Evolutionary conservation across 1,140 invertebrate species (phyloP), one percentile per base, ranked within the genome.

Genomic region (Phenacoccus solenopsis): DNA sequence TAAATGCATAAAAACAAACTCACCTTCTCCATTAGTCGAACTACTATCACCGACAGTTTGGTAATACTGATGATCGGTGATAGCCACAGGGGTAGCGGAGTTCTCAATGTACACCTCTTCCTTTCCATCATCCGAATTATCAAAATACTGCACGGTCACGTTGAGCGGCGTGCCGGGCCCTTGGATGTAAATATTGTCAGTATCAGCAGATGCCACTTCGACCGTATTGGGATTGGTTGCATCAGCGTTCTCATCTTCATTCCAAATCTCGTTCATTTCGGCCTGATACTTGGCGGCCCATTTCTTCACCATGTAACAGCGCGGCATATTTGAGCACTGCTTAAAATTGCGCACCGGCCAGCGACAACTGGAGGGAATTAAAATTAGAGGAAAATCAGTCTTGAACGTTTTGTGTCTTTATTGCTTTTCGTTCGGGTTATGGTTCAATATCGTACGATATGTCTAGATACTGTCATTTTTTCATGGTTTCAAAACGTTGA

Each of bases 221-320:
- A n/a, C 16, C 38, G 38, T 9, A 32, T 32, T 13, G 5, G 30
- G 5, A 32, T 5, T 13, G 13, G 5, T 32, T n/a, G 38, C 13
- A 4, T 49, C 38, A n/a, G n/a, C n/a, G 38, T 5, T 49, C 20
- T 49, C 38, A 20, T 64, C 59, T 10, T 24, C 25, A 10, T 64
- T 64, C 59, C 59, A 64, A 1, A 27, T 64, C 25, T 64, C 59
- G 59, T 64, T 64, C 59, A 64, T 64, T 27, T 64, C 59, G 3
- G 59, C 59, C 59, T 64, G 59, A 24, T 64, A 64, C 21, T 64
- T 64, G 59, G 59, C 59, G 21, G 80, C 81, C 38, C 80, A 77
- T 71, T 83, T 83, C 77, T 83, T 83, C 71, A 83, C 82, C 82
- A 82, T 83, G 70, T 83, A 83, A 74, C 81, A 82, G 25, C 82